Evolutionary conservation across 2,888 invertebrate species (phyloP), one percentile per base, ranked within the genome.

Genomic region (Unio pictorum): DNA sequence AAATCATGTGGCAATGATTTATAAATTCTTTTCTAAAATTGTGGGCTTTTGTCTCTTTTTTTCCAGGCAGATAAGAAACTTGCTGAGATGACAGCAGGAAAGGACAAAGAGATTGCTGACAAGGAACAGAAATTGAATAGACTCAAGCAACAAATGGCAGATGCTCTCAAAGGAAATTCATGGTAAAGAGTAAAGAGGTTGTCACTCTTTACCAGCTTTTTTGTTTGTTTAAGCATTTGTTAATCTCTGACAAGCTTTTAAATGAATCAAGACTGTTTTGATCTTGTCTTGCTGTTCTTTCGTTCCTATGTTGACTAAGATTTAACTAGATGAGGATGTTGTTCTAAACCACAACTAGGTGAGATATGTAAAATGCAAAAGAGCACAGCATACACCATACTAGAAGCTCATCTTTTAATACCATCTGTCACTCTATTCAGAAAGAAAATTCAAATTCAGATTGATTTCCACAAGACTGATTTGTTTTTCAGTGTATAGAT

Each of bases 111-210:
- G 68, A 84, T 89, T 30, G 81, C 82, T 34, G 76, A 82, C 58
- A 79, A 82, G 73, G 88, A 89, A 66, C 84, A 85, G 57, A 89
- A 87, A 68, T 68, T 89, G n/a, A 78, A 79, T 54, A 75, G 84
- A 66, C 76, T 89, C 63, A 89, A 89, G 73, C 81, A 81, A 59
- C 89, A 89, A 73, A 89, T 89, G 87, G 89, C 89, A 59, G 88
- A 89, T 61, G 87, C 87, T 54, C 75, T 89, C 56, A 87, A 87
- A 69, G 89, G 89, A 64, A 89, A 89, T 69, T 89, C 89, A 55
- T 86, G 87, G 89, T 88, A 77, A 59, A 73, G 30, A 58, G 3
- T 59, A 26, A 15, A 17, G 34, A 23, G n/a, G 20, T 58, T 23
- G 30, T 18, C 18, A 18, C n/a, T 18, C 23, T 15, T 30, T 61